Evolutionary conservation across 2,888 invertebrate species (phyloP), one percentile per base, ranked within the genome.

Genomic region (Strigamia crassipes): DNA sequence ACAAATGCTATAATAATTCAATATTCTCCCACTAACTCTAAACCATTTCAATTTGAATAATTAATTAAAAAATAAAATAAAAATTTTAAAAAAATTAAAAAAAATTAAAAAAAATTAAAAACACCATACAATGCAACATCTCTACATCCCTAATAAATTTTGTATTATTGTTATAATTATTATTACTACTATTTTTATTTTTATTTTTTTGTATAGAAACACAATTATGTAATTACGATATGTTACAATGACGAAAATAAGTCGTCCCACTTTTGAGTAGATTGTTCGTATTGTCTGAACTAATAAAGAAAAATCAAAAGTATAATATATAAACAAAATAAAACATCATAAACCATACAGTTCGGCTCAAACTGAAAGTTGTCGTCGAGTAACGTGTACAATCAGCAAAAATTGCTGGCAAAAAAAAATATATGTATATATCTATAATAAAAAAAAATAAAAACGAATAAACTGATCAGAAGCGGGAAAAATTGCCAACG

Each of bases 31-130:
- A 4, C 31, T 73, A 31, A 31, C 73, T 31, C n/a, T 56, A 56
- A 56, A 18, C 56, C n/a, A n/a, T 56, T 56, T 18, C 56, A 56
- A 31, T 73, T 73, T 73, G 31, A 73, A 73, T 31, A 73, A 73
- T 27, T 73, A 27, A 9, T 27, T 73, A 27, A 9, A 27, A 31
- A 66, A 27, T 23, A 66, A 66, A 73, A n/a, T n/a, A n/a, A n/a
- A n/a, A n/a, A n/a, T n/a, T n/a, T n/a, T n/a, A n/a, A n/a, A n/a
- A n/a, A 73, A 18, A 9, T 21, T 21, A 18, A 8, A n/a, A 18
- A n/a, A 46, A 46, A 5, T 5, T 6, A n/a, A n/a, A n/a, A n/a
- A n/a, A n/a, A n/a, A n/a, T n/a, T n/a, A n/a, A n/a, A n/a, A n/a
- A n/a, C n/a, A n/a, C n/a, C n/a, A n/a, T n/a, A n/a, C n/a, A n/a